Evolutionary conservation across 2,888 invertebrate genomes (phyloP), one percentile per base, ranked within the genome.

Genomic region (Rhaphigaster nebulosa): DNA sequence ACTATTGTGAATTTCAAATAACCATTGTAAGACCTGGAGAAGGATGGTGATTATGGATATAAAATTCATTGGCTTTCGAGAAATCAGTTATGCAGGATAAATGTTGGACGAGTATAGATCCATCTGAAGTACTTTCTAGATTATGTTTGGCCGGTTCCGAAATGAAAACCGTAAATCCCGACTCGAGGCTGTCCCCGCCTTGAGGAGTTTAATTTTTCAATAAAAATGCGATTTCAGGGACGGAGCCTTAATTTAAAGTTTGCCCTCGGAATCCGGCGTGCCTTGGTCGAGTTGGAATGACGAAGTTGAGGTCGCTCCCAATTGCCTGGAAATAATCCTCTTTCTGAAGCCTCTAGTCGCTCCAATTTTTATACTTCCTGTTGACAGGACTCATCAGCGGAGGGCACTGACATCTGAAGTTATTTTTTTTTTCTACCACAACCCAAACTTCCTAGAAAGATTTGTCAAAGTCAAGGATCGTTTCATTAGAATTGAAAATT

Each of bases 311-410:
- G 84, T 84, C 41, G 41, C 84, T 41, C 84, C 84, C 84, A 50
- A 84, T 84, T 84, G 84, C 84, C 84, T 84, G 41, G 84, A 84
- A 84, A 50, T 84, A 84, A 84, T 84, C 84, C 84, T 84, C 84
- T 50, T 84, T 84, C 45, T 41, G 45, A n/a, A 45, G 70, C 70
- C 38, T 76, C 70, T 13, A 84, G 84, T 18, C 45, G 84, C 70
- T 84, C 84, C 84, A 84, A 84, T 84, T 84, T 84, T 84, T 84
- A 84, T 84, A 84, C 84, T 50, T 84, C 84, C n/a, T 76, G 70
- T 76, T 76, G 70, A 76, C 70, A 76, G 45, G 84, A 84, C 45
- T 84, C 84, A 84, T 84, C 84, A 84, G 45, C 45, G 26, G 84
- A 50, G 45, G 45, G 84, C 84, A 50, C 45, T 84, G 70, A 76